These are phyloP conservation scores for Ophraella communa DNA, from an alignment of 2,888 invertebrate genomes.

Conservation along the genomic window DNA sequence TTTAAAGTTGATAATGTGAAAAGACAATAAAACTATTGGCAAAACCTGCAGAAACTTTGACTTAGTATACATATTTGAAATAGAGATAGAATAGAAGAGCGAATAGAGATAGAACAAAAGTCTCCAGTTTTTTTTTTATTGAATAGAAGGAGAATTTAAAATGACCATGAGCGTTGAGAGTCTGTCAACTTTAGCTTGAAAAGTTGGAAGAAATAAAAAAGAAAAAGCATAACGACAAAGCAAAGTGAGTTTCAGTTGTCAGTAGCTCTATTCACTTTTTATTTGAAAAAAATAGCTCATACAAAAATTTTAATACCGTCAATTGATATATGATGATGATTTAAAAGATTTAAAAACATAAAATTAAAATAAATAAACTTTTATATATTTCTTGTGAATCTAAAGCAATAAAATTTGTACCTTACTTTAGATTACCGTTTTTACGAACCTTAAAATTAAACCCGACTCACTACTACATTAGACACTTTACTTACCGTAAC, in stretches of 20 bases:
- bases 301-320: no score
- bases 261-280: conserved; percentile 17
- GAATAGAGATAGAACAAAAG: neutral
- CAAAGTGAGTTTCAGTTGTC: conserved; percentile 18
- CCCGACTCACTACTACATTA: no score
- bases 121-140: neutral
- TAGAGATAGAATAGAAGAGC: neutral
- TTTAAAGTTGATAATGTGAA: neutral
- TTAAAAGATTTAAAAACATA: no score
- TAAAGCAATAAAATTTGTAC: no score
- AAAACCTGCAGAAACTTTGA: conserved; percentile 1
- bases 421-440: no score
- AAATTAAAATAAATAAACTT: no score
- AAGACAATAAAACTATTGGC: conserved; percentile 6
- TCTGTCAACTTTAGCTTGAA: conserved; percentile 9
- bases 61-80: conserved; percentile 5
- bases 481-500: no score
- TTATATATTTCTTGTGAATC: no score
- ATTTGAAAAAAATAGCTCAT: conserved; percentile 8
- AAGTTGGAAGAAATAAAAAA: conserved; percentile 4
- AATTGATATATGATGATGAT: no score
- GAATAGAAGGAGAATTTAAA: conserved; percentile 14
- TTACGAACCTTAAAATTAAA: no score
- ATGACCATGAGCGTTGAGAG: conserved; percentile 18
- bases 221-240: neutral